These are phyloP conservation scores for Chauna torquata DNA, from an alignment of 2,113 vertebrate species.

Conservation along the genomic window DNA sequence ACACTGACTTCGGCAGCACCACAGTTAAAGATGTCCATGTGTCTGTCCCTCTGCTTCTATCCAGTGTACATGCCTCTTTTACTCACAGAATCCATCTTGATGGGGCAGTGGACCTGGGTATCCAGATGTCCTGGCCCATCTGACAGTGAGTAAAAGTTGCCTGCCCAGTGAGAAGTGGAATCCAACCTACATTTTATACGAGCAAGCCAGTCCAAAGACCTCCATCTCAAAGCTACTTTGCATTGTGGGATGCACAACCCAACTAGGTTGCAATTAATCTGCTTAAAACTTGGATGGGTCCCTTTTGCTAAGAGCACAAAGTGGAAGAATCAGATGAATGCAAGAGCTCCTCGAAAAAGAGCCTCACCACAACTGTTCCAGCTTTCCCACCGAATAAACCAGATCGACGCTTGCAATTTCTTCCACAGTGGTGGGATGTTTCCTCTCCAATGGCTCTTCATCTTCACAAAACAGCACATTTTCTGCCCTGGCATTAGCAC, in stretches of 20 bases:
- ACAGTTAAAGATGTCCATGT: neutral
- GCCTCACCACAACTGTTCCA: neutral
- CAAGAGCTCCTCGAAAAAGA: neutral
- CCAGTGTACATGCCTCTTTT: neutral
- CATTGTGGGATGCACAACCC: neutral
- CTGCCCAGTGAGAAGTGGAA: neutral
- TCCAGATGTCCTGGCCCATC: neutral
- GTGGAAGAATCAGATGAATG: neutral
- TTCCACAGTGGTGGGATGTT: neutral
- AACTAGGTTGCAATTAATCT: neutral
- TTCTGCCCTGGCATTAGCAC: neutral
- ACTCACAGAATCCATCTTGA: neutral
- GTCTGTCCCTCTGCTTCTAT: neutral
- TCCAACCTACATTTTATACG: neutral
- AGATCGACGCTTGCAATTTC: neutral
- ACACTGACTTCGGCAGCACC: no score
- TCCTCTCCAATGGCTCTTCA: neutral
- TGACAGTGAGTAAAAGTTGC: neutral
- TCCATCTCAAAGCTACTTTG: neutral
- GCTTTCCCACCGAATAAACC: neutral
- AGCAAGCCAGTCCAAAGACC: neutral
- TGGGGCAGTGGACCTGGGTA: neutral
- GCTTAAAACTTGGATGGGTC: neutral
- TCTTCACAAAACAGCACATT: neutral
- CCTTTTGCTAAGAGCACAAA: neutral